Evolutionary conservation across 2,113 vertebrate species (phyloP).

Genomic region (Antechinus stuartii): DNA sequence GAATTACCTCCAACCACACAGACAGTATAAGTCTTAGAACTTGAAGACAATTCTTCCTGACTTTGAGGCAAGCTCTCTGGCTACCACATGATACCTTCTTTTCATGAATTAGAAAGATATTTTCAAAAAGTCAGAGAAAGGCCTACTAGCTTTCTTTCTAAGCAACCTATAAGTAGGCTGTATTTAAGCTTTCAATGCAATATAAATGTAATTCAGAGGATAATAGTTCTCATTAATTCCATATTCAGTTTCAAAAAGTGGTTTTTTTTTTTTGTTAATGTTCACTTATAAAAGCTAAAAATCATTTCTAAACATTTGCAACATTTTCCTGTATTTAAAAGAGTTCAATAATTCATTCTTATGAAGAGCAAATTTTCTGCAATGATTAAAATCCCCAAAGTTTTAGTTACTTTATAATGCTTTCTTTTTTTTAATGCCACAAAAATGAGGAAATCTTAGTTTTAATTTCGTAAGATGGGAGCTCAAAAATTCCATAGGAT

Average conservation of each 20-base stretch:
- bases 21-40: too few species aligned
- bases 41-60: too few species aligned
- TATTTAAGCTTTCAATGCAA: too few species aligned
- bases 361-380: background rate
- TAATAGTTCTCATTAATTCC: background rate
- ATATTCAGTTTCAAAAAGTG: background rate
- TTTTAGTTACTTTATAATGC: slow-evolving; percentile 11
- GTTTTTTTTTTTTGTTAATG: background rate
- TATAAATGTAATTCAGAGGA: background rate
- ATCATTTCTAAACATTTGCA: background rate
- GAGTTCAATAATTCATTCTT: slow-evolving; percentile 33
- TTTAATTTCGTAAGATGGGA: background rate
- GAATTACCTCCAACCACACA: too few species aligned
- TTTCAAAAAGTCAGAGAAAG: background rate
- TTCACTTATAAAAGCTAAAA: slow-evolving; percentile 25
- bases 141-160: slow-evolving; percentile 25
- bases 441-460: background rate
- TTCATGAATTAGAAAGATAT: slow-evolving; percentile 15
- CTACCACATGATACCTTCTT: too few species aligned
- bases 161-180: background rate
- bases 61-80: too few species aligned
- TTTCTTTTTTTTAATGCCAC: slow-evolving; percentile 24
- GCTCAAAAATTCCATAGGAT: background rate
- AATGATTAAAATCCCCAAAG: slow-evolving; percentile 6
- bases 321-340: slow-evolving; percentile 35